Evolutionary conservation across 2,113 vertebrate genomes (phyloP), one percentile per base, ranked within the genome.

Genomic region (Astur gentilis): DNA sequence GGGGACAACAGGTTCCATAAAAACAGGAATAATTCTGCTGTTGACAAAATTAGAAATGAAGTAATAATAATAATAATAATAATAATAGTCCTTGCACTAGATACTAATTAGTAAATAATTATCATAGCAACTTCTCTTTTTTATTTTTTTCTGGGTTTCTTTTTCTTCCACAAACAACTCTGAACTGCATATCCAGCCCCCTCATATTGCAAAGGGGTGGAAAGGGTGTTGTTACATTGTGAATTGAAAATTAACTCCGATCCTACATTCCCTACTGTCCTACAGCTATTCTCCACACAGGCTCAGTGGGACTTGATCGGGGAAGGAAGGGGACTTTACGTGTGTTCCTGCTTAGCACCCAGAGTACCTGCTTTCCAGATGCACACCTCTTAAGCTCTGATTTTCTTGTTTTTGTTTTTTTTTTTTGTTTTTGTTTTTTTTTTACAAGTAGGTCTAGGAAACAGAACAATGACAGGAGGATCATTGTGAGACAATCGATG

Each of bases 401-500:
- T 90, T 81, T 88, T 61, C 76, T 92, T 72, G 52, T 21, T 64
- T 12, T 47, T 13, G 42, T 31, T 45, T 11, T 80, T 88, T 52
- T 62, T 86, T 75, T 47, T 19, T 62, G 10, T 36, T 40, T 18
- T 47, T 11, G n/a, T 34, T 45, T 11, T 50, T 90, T 77, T 88
- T 97, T 97, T 93, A 97, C 87, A 91, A 93, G 87, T 94, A 83
- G 89, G 80, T 98, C 97, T 96, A 96, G 97, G 97, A 97, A 97
- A 97, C 97, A 96, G 94, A 95, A 97, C 79, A 75, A 78, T 82
- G 96, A 96, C 83, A 96, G 95, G 96, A 97, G 93, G 96, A 94
- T 97, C 96, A 95, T 70, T 92, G 92, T 9, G 93, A 98, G 92
- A 97, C 92, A 97, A 91, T 65, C 8, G 52, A 92, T 95, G 93